Conservation (phyloP, 1,140 invertebrate genomes). For the Diachasma alloeum region DNA sequence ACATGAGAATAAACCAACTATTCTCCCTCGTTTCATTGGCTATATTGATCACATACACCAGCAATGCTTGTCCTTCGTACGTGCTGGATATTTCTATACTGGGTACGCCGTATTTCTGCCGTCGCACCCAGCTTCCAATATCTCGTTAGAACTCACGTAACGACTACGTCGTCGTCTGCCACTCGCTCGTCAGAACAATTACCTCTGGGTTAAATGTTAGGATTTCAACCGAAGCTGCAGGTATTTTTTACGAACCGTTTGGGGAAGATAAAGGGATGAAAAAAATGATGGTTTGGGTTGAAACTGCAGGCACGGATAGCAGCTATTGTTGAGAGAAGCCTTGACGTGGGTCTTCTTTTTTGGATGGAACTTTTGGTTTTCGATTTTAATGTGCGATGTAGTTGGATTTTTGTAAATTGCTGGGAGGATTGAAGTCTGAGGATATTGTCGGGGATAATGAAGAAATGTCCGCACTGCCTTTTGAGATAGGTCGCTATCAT, state of each 20-base stretch:
- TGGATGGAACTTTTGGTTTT: too few relatives aligned
- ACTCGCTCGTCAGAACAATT: background rate
- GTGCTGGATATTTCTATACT: background rate
- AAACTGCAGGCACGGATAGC: too few relatives aligned
- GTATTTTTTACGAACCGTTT: too few relatives aligned
- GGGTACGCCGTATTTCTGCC: background rate
- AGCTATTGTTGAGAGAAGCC: too few relatives aligned
- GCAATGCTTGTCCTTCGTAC: background rate
- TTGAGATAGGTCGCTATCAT: background rate
- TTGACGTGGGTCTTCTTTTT: too few relatives aligned
- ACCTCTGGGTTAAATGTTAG: background rate
- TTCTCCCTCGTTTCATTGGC: background rate
- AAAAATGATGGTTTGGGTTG: too few relatives aligned
- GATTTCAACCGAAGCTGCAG: background rate
- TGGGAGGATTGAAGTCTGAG: background rate
- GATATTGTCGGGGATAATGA: background rate
- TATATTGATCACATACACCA: background rate
- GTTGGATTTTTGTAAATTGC: background rate
- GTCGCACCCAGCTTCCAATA: background rate
- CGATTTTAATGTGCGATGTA: background rate
- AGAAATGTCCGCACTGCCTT: background rate
- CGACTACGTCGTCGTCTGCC: background rate
- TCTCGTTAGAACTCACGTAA: constrained; percentile 5
- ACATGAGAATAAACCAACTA: background rate
- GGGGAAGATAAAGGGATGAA: too few relatives aligned